Percentiles rank a stretch among this genome's conserved stretches.
phyloP scores from a whole-genome alignment of 2,888 invertebrate species.

The Alcis repandata region DNA sequence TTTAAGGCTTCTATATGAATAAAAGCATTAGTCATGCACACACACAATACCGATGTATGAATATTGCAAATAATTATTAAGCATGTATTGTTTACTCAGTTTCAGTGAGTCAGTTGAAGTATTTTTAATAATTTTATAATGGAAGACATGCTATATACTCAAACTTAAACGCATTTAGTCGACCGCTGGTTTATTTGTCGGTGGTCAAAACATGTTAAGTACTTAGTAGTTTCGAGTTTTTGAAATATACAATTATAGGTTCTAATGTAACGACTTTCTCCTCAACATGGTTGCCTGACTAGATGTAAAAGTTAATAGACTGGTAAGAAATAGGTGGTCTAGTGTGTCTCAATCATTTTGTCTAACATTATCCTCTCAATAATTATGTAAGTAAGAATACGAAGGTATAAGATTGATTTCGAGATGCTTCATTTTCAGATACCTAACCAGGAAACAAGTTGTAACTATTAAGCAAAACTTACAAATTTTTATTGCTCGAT shows the following conservation, averaged over 20 bases:
- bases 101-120: not conserved
- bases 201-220: not conserved
- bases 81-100: not conserved
- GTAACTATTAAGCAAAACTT: not conserved
- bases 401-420: not conserved
- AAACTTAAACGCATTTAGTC: not conserved
- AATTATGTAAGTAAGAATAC: not conserved
- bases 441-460: not conserved
- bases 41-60: not conserved
- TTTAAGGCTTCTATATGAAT: not conserved
- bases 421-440: not conserved
- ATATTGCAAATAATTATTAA: constrained; percentile 8
- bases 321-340: not conserved
- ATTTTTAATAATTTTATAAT: not conserved
- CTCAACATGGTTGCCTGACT: constrained; percentile 6
- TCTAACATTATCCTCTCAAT: not conserved
- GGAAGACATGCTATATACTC: too few species aligned
- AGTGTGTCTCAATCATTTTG: not conserved
- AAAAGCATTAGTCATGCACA: constrained; percentile 2
- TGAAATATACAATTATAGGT: constrained; percentile 21
- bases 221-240: not conserved
- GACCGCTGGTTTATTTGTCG: too few species aligned
- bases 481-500: not conserved
- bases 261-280: constrained; percentile 20
- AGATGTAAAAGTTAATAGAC: constrained; percentile 7